Base-by-base conservation (phyloP, 92 coral and sea anemone genomes). In the Nematostella vectensis region DNA sequence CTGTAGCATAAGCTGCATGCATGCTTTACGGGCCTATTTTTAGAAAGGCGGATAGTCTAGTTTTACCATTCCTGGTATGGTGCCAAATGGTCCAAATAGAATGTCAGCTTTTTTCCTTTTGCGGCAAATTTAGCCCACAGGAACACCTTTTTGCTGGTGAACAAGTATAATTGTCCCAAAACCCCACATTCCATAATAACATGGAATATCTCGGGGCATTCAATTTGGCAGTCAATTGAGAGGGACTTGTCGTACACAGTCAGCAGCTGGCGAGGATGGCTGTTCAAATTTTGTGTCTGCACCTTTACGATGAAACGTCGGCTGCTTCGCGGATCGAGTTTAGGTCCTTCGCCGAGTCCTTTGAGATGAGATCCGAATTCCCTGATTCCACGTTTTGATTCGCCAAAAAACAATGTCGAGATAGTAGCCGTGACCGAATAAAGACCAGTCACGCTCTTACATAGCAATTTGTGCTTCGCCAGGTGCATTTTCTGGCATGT, bases 141-240 rank as follows among this genome's bases (percentile, higher is more conserved):
- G 48, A 47, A 78, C 38, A 50, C 63, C 29, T 82, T 78, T 29
- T 82, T 78, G 61, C 77, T 56, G 15, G 77, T 77, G 24, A 65
- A 56, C 30, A 55, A 50, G 25, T 25, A 4, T 28, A 69, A 38
- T 11, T 27, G 11, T 6, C 71, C 84, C 36, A 81, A 69, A 22
- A 76, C 74, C n/a, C 88, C 83, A 31, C 79, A 76, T 50, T 81
- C 88, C 83, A 75, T 56, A 0, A 79, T 64, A 30, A 79, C 54
- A 27, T 21, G 57, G 24, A 75, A 59, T 21, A 75, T 21, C 20
- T 60, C 86, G 2, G 82, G 83, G 57, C 77, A 59, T 54, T 75
- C 56, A 54, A 57, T 60, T 16, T 9, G 0, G 56, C 73, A 40
- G 12, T 75, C 59, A 1, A 75, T 18, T 1, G 48, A 1, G 3